These are phyloP conservation scores for Sapajus apella DNA, from an alignment of 2,113 vertebrate genomes.

Conservation along the genomic window DNA sequence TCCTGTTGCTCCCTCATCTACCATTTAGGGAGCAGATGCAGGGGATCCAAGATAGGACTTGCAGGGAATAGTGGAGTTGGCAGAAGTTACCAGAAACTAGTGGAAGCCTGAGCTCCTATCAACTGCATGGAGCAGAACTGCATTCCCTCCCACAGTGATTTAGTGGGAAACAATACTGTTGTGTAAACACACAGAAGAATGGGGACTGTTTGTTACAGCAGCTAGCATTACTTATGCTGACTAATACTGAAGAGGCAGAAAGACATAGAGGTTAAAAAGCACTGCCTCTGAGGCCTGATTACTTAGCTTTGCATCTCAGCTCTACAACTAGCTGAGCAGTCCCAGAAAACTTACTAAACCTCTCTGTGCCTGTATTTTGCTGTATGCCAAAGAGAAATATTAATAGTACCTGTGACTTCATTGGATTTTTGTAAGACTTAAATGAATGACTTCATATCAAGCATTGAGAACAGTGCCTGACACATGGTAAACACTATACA, in stretches of 20 bases:
- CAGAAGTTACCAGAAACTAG: background rate
- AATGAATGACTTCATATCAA: background rate
- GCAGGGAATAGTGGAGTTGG: background rate
- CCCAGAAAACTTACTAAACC: background rate
- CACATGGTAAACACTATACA: background rate
- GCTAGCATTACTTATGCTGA: background rate
- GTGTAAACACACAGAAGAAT: background rate
- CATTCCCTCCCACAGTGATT: background rate
- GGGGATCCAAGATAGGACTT: background rate
- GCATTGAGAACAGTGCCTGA: background rate
- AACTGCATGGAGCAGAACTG: background rate
- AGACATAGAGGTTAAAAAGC: background rate
- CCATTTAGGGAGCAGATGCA: background rate
- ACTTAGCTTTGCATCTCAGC: background rate
- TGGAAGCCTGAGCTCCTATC: background rate
- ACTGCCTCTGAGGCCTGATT: background rate
- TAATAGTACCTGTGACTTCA: background rate
- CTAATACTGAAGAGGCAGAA: background rate
- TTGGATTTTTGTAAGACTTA: background rate
- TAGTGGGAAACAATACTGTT: background rate
- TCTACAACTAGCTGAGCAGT: background rate
- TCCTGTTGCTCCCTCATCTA: background rate
- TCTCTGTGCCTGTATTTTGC: background rate
- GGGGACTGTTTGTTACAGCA: background rate
- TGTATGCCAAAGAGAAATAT: background rate